Percentiles rank a stretch among this genome's conserved stretches.
These are phyloP conservation scores for Phyllotis vaccarum DNA, from an alignment of 2,797 vertebrate species.

Conservation along the genomic window DNA sequence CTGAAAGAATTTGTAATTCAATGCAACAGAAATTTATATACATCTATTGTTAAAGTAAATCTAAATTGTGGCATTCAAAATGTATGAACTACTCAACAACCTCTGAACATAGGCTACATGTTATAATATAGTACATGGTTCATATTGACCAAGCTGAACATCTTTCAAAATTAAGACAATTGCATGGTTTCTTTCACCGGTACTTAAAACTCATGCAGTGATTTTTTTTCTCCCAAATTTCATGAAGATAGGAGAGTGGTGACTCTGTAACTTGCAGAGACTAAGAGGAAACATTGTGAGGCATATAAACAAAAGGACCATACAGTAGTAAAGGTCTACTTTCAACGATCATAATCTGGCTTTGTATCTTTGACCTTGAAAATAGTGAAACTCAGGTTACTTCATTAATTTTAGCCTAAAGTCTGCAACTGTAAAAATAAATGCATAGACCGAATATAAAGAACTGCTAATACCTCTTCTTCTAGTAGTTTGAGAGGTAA, in stretches of 20 bases:
- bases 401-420: neutral
- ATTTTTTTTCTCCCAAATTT: neutral
- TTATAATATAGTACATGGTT: neutral
- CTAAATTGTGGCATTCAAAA: neutral
- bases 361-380: neutral
- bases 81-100: neutral
- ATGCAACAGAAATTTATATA: neutral
- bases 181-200: neutral
- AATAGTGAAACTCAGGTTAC: neutral
- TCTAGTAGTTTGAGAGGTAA: neutral
- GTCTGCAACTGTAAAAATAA: neutral
- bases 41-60: neutral
- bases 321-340: neutral
- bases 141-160: neutral
- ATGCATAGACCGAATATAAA: neutral
- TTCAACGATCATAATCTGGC: neutral
- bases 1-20: neutral
- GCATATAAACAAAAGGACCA: neutral
- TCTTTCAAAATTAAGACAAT: neutral
- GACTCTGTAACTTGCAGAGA: neutral
- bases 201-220: neutral
- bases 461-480: neutral
- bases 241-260: neutral
- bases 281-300: neutral
- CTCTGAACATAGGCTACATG: neutral